Evolutionary conservation across 2,113 vertebrate species (phyloP), one percentile per base, ranked within the genome.

Genomic region (Caranx ignobilis): DNA sequence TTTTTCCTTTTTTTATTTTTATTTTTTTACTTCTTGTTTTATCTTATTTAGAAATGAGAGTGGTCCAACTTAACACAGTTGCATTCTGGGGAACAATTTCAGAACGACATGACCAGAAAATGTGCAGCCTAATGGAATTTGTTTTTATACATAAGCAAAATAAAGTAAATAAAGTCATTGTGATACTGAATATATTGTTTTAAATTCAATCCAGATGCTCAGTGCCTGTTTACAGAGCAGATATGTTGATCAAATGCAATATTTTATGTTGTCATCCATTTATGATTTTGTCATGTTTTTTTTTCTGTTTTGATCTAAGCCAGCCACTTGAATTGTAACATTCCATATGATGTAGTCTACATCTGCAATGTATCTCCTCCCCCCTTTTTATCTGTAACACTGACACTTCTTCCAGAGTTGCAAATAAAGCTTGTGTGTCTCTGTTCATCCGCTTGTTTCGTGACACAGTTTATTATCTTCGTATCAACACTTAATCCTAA

Each of bases 401-500:
- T 67, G 64, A 83, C 47, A 70, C 67, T 83, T 84, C 70, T 90
- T 86, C 78, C 81, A 85, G 82, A 89, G 85, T 85, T 76, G 67
- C 76, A 85, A 94, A 93, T 93, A 90, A 94, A 94, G 81, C 66
- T 77, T 45, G 63, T 67, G 71, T 86, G 75, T 88, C 79, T 76
- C 76, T 47, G 67, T 87, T 88, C 39, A 74, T n/a, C 57, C 39
- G 19, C 21, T 75, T 70, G 19, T 70, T 83, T 79, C 77, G 31
- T 61, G 41, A 71, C 56, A 52, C 34, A 19, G 7, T 87, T 87
- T 79, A 84, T 87, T 88, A 31, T 16, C 6, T 34, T 43, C 8
- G 16, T 26, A 61, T 81, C 2, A 50, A 31, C 59, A 73, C 47
- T 76, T 26, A 4, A 47, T 43, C 31, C 19, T 31, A 18, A 68